These are phyloP conservation scores for Tolmerus cingulatus DNA, from an alignment of 2,888 invertebrate genomes.

Conservation along the genomic window DNA sequence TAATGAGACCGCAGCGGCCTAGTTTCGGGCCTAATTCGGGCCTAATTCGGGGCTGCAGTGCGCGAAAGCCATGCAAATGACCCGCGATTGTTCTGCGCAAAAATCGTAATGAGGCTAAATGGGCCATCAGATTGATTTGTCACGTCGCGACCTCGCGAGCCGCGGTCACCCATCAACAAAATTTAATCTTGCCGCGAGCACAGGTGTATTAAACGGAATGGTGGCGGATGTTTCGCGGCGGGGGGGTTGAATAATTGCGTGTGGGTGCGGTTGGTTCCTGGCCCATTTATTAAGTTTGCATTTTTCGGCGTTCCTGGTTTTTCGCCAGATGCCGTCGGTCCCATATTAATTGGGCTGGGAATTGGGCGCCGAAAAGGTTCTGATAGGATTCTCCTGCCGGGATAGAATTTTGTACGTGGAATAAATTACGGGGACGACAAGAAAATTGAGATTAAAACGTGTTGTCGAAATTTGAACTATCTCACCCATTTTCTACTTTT, in stretches of 20 bases:
- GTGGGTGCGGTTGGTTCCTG: neutral
- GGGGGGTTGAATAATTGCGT: neutral
- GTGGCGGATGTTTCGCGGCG: neutral
- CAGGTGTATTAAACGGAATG: neutral
- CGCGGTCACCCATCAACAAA: neutral
- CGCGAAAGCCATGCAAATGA: neutral
- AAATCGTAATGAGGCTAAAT: conserved; percentile 18
- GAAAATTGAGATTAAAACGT: neutral
- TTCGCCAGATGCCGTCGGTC: neutral
- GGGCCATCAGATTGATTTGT: conserved; percentile 9
- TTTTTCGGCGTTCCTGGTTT: neutral
- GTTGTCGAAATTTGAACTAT: neutral
- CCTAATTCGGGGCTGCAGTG: neutral
- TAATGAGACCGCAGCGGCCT: neutral
- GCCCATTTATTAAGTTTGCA: neutral
- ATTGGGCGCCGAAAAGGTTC: neutral
- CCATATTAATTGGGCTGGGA: neutral
- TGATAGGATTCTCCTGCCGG: neutral
- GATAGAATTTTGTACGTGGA: neutral
- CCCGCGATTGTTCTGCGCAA: neutral
- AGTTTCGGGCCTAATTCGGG: neutral
- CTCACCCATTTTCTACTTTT: neutral
- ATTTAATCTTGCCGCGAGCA: neutral
- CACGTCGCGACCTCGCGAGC: neutral
- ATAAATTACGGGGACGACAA: neutral